Evolutionary conservation across 1,140 invertebrate species (phyloP).

Genomic region (Papilio machaon): DNA sequence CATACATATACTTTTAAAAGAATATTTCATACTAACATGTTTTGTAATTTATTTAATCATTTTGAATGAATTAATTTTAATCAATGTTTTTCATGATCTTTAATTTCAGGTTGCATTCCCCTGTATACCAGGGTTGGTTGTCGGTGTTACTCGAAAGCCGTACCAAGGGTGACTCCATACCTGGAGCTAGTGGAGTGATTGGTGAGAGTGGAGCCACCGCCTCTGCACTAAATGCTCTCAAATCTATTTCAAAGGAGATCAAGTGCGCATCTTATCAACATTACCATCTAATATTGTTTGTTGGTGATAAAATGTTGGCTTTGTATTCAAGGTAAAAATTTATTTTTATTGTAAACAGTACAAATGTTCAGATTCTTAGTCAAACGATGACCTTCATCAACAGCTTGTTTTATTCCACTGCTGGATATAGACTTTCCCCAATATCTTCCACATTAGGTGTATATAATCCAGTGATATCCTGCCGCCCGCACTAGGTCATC

Average conservation of each 20-base stretch:
- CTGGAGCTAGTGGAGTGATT: slow-evolving; percentile 75
- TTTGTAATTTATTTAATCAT: no score
- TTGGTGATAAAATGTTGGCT: slow-evolving; percentile 73
- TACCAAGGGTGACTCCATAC: slow-evolving; percentile 71
- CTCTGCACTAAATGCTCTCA: slow-evolving; percentile 68
- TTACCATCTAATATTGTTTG: slow-evolving; percentile 72
- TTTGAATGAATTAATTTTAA: no score
- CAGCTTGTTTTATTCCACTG: no score
- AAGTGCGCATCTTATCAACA: slow-evolving; percentile 65
- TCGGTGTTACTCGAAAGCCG: slow-evolving; percentile 67
- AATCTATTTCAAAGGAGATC: slow-evolving; percentile 64
- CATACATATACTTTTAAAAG: no score
- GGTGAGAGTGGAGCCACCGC: slow-evolving; percentile 72
- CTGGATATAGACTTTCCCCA: no score
- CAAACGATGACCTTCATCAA: no score
- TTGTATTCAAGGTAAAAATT: slow-evolving; percentile 69
- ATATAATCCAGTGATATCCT: no score
- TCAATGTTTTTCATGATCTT: no score
- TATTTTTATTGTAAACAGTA: not conserved
- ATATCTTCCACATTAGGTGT: no score
- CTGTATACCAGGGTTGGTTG: slow-evolving; percentile 70
- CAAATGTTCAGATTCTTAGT: no score
- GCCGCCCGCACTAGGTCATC: no score
- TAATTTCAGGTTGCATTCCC: slow-evolving; percentile 61
- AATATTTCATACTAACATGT: no score